Evolutionary conservation across 2,113 vertebrate species (phyloP), one percentile per base, ranked within the genome.

Genomic region (Crotophaga sulcirostris): DNA sequence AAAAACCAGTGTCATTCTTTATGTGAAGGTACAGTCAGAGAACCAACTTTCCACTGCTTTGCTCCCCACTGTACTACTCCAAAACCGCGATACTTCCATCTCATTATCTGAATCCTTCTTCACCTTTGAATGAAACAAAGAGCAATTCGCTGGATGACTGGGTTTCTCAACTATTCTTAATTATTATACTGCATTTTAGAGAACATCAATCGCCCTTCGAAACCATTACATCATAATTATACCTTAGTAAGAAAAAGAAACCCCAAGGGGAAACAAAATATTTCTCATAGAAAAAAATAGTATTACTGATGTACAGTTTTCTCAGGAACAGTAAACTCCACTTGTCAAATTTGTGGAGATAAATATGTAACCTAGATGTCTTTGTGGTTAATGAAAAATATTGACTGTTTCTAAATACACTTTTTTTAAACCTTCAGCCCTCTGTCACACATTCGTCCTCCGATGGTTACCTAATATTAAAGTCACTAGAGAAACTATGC

Each of bases 161-260:
- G 1, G 44, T 90, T 69, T 31, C 66, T 80, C n/a, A 64, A 56
- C 47, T 78, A 38, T 34, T 74, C 42, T 68, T 82, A 49, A 67
- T 79, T 77, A 25, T 67, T 67, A 44, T 29, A 47, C 11, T 62
- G 18, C 18, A 64, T 66, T 85, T 87, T 60, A 79, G 31, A 84
- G 26, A 11, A 55, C 0, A 0, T 52, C 31, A 42, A 8, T 58
- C 7, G 9, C 28, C 34, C 47, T 94, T 34, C 34, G 28, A 73
- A 79, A 60, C 16, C 49, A 38, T 74, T 74, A 89, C 63, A 54
- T 40, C 0, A 0, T 15, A 81, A n/a, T 5, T 64, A 40, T 19
- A 67, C 60, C 63, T 89, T 38, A 59, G 51, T 10, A 44, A n/a
- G 9, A 63, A 62, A 91, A 59, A 60, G 7, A 75, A 76, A 72